phyloP scores from a whole-genome alignment of 2,113 vertebrate genomes.

The Octodon degus region DNA sequence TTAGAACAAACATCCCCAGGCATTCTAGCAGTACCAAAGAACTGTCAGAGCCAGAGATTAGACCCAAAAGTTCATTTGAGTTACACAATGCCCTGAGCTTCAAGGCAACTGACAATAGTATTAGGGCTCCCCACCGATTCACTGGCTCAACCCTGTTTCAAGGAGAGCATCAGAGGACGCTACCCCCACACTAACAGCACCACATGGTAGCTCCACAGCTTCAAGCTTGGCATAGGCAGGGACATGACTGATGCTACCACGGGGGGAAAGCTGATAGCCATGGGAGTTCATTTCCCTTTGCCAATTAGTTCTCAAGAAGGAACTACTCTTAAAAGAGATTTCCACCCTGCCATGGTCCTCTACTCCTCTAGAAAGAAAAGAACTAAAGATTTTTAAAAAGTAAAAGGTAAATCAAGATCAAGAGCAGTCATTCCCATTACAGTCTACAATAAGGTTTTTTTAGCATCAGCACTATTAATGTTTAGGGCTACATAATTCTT shows the following conservation, averaged over 20 bases:
- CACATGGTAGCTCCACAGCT: not conserved
- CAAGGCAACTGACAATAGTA: not conserved
- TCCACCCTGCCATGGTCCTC: not conserved
- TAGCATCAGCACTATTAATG: not conserved
- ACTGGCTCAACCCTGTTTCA: not conserved
- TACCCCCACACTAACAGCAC: not conserved
- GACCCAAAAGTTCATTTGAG: conserved; percentile 48
- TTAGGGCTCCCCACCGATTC: not conserved
- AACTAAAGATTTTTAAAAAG: conserved; percentile 53
- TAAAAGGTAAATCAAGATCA: not conserved
- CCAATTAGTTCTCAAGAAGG: conserved; percentile 67
- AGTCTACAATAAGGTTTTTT: not conserved
- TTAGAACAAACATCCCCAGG: conserved; percentile 73
- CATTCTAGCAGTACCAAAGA: conserved; percentile 58
- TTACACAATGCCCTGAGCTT: conserved; percentile 37
- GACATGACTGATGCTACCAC: not conserved
- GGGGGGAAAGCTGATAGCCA: conserved; percentile 5
- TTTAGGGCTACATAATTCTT: not conserved
- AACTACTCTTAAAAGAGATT: conserved; percentile 48
- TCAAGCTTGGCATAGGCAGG: not conserved
- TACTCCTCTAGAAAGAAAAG: not conserved
- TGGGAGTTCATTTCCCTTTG: conserved; percentile 57
- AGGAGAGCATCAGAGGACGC: not conserved
- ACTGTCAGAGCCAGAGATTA: conserved; percentile 53
- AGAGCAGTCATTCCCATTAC: not conserved